Conservation (phyloP, 2,888 invertebrate genomes). For the Amblyjoppa proteus region DNA sequence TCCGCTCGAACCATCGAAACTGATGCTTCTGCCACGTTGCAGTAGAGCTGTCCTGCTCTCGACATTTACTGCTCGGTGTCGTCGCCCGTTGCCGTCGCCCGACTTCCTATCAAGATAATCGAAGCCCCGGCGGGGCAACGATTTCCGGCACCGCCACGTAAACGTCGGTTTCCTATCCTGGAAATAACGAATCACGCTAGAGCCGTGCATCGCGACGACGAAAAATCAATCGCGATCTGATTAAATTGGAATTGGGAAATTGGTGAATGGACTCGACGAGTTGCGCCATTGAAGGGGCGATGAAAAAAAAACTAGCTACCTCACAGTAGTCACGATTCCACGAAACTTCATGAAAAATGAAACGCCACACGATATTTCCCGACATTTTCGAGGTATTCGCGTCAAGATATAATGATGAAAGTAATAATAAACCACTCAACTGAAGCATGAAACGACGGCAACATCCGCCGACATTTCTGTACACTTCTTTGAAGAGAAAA, state of each 20-base stretch:
- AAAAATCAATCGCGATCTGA: slow-evolving; percentile 36
- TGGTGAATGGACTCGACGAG: slow-evolving; percentile 6
- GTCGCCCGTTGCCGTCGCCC: slow-evolving; percentile 35
- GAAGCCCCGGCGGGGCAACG: slow-evolving; percentile 45
- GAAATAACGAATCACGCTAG: slow-evolving; percentile 45
- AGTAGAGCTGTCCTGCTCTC: background rate
- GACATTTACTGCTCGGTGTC: background rate
- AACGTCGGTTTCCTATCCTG: slow-evolving; percentile 45
- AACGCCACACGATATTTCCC: too few relatives aligned
- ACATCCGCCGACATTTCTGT: background rate
- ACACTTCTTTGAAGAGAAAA: background rate
- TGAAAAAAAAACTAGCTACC: background rate
- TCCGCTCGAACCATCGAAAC: slow-evolving; percentile 1
- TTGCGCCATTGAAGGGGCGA: background rate
- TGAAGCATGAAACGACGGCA: background rate
- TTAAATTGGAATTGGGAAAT: slow-evolving; percentile 17
- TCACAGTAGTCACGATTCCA: too few relatives aligned
- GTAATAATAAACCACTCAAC: background rate
- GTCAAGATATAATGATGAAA: background rate
- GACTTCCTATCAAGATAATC: slow-evolving; percentile 46
- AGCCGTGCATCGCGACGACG: slow-evolving; percentile 22
- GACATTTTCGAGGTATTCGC: too few relatives aligned
- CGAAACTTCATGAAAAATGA: too few relatives aligned
- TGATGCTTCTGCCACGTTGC: background rate
- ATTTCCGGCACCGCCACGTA: slow-evolving; percentile 44